Evolutionary conservation across 2,797 vertebrate species (phyloP).

Genomic region (Hippocampus kuda): DNA sequence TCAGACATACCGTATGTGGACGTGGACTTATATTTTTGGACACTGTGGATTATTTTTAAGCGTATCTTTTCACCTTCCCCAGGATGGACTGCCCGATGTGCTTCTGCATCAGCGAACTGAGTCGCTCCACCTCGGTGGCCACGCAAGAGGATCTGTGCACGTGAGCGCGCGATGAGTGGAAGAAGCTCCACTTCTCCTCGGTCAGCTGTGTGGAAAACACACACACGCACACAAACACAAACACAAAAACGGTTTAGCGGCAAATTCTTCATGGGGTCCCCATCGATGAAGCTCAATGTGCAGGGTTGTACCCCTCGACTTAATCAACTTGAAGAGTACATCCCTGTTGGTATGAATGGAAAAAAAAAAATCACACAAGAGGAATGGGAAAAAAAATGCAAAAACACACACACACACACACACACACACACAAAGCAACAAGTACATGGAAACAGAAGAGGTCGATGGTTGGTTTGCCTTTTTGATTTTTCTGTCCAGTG

Average conservation of each 20-base stretch:
- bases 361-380: constrained; percentile 14
- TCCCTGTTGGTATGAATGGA: constrained; percentile 5
- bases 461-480: constrained; percentile 1
- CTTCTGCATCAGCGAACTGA: constrained; percentile 74
- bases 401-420: too few relatives aligned
- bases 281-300: not conserved
- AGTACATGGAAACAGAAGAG: not conserved
- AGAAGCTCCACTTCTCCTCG: constrained; percentile 90
- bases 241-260: not conserved
- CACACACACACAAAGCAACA: not conserved
- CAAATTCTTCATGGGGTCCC: not conserved
- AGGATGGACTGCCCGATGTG: constrained; percentile 91
- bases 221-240: not conserved
- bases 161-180: constrained; percentile 81
- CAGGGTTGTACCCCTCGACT: constrained; percentile 28
- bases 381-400: not conserved
- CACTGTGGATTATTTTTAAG: not conserved
- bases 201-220: constrained; percentile 64
- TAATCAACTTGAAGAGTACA: constrained; percentile 20
- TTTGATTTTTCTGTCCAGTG: not conserved
- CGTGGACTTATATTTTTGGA: not conserved
- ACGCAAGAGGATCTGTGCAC: constrained; percentile 84
- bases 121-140: constrained; percentile 85
- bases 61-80: constrained; percentile 74
- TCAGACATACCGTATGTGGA: too few relatives aligned